phyloP scores from a whole-genome alignment of 2,113 vertebrate genomes.

The Meles meles region DNA sequence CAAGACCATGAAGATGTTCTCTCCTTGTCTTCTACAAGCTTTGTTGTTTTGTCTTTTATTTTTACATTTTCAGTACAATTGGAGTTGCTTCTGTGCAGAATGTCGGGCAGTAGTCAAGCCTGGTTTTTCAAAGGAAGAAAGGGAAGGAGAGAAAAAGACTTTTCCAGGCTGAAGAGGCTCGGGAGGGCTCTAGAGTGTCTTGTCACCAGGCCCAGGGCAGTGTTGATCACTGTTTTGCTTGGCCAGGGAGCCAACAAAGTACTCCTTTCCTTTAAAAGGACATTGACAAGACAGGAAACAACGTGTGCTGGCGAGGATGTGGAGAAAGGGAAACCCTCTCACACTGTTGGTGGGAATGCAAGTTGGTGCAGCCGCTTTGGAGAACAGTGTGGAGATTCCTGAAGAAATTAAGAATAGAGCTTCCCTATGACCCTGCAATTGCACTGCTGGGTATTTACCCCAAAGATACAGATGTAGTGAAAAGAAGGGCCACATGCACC shows the following conservation, averaged over 20 bases:
- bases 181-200: neutral
- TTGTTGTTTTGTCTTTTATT: neutral
- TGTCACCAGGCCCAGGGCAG: neutral
- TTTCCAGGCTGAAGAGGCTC: neutral
- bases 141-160: neutral
- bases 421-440: no score
- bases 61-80: neutral
- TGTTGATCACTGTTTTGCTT: neutral
- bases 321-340: no score
- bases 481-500: no score
- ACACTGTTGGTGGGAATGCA: no score
- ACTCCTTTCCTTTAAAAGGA: neutral
- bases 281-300: neutral
- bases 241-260: neutral
- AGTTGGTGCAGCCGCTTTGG: no score
- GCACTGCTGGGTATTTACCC: no score
- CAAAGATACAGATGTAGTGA: no score
- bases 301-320: no score
- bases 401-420: no score
- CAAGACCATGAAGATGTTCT: neutral
- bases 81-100: neutral
- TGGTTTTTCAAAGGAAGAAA: neutral
- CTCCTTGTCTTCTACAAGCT: neutral
- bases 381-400: no score
- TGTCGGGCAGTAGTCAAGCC: neutral